Evolutionary conservation across 2,888 invertebrate species (phyloP).

Genomic region (Petrolisthes cinctipes): DNA sequence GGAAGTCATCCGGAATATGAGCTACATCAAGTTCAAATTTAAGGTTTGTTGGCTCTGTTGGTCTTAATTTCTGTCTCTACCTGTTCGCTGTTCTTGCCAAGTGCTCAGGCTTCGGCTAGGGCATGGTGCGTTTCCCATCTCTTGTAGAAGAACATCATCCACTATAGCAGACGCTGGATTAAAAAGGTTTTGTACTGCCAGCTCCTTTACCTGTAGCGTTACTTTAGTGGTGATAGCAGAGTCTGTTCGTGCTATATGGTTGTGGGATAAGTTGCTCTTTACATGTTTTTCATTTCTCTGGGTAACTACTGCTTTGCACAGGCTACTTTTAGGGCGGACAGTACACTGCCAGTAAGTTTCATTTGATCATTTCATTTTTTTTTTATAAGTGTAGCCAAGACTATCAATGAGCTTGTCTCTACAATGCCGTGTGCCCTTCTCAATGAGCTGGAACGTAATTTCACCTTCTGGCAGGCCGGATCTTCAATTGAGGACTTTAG

Average conservation of each 20-base stretch:
- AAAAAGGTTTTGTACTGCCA: constrained; percentile 40
- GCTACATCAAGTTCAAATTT: too few relatives aligned
- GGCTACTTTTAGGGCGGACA: constrained; percentile 22
- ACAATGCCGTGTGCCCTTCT: constrained; percentile 27
- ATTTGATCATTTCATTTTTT: constrained; percentile 28
- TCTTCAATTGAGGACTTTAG: constrained; percentile 23
- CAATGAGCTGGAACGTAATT: constrained; percentile 34
- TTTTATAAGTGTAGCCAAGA: constrained; percentile 9
- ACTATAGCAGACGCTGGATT: constrained; percentile 42
- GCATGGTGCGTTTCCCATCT: constrained; percentile 26
- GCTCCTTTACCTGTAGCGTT: constrained; percentile 13
- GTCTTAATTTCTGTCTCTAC: background rate
- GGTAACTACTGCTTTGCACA: constrained; percentile 12
- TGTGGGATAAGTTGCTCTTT: constrained; percentile 24
- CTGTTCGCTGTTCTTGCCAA: constrained; percentile 5
- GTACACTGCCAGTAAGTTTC: constrained; percentile 37
- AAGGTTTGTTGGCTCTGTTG: too few relatives aligned
- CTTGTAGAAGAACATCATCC: constrained; percentile 14
- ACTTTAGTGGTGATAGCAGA: constrained; percentile 26
- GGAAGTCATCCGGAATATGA: too few relatives aligned
- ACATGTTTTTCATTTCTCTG: constrained; percentile 32
- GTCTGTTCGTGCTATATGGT: constrained; percentile 39
- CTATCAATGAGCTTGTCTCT: constrained; percentile 31
- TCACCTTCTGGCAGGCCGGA: constrained; percentile 15
- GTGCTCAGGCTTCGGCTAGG: constrained; percentile 12